Base-by-base conservation (phyloP, 2,113 vertebrate species). In the Gobius niger region DNA sequence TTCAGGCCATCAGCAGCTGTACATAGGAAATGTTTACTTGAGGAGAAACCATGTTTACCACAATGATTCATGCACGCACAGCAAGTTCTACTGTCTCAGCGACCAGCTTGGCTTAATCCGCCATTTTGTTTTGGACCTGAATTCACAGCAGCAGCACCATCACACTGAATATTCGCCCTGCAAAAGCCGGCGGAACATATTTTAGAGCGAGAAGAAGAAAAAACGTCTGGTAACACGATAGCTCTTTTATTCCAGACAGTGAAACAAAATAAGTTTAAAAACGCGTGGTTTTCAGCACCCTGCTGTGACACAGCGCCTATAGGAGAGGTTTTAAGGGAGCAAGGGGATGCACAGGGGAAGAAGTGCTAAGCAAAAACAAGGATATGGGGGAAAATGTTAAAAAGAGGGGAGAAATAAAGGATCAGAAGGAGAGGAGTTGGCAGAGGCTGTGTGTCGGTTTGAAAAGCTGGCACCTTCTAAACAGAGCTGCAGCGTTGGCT, bases 401-500 rank as follows among this genome's bases (percentile, higher is more conserved):
- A 89, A 87, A 78, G 76, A 82, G 85, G 80, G 82, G 76, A 82
- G 78, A 84, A 88, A 73, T 82, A 85, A 86, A 79, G 86, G 89
- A 90, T 91, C 80, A 89, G 88, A 88, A 90, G 90, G 82, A 89
- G 84, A 85, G 84, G 78, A 88, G 89, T 87, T 91, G 90, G 91
- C 88, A 90, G 89, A 51, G 85, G 73, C 67, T 41, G 76, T 81
- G 83, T 67, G 90, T 87, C 83, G 81, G 86, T 91, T 92, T 90
- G 90, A 92, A 92, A 92, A 93, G 87, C 91, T 91, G 93, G 92
- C 91, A 92, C 78, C 86, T 87, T 80, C 85, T 82, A 83, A 78
- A 87, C 85, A 74, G 83, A 90, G 88, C 88, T 64, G 85, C 77
- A 67, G 87, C 83, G 74, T 52, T 50, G 82, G 82, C 81, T 88